Base-by-base conservation (phyloP, 2,888 invertebrate genomes). In the Apomyelois bistriatella region DNA sequence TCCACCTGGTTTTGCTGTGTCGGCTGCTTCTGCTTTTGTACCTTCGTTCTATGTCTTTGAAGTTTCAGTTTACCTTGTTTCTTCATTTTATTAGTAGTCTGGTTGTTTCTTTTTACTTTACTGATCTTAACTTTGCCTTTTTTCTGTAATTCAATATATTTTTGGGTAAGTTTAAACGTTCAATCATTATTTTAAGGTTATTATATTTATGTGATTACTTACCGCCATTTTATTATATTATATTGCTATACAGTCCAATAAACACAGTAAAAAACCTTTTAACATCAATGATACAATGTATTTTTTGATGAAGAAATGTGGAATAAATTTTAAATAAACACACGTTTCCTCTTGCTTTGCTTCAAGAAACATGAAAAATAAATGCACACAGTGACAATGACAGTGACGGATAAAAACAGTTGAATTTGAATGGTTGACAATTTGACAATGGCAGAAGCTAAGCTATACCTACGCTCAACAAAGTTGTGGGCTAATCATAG, bases 41-140 rank as follows among this genome's bases (percentile, higher is more conserved):
- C 61, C 56, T 85, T 90, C 0, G 70, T 60, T 50, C 70, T 79
- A 58, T 91, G 90, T 57, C 91, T 76, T 60, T 90, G 90, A 0
- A 85, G 76, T 62, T 86, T 91, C 46, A 91, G 58, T 60, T 90
- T 91, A 1, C 92, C 92, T 60, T 91, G 90, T 58, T 91, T 91
- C 53, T 85, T 85, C 81, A 92, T 85, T 59, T 92, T 92, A 55
- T 91, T 92, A 1, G 91, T 91, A 1, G 91, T 91, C 56, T 92
- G 92, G 61, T 92, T 92, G 60, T 89, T 92, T 58, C 86, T 82
- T 60, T 93, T 93, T 6, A 91, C 80, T 65, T 88, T 91, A 59
- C 92, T 92, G 0, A 92, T 89, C 68, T 91, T 91, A 37, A 74
- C 63, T 73, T 90, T 91, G 8, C 88, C 85, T 62, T 91, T 86